A percentile compares a stretch with the other conserved stretches of the same genome.
Evolutionary conservation across 2,113 vertebrate species (phyloP).

Genomic region (Alces alces): DNA sequence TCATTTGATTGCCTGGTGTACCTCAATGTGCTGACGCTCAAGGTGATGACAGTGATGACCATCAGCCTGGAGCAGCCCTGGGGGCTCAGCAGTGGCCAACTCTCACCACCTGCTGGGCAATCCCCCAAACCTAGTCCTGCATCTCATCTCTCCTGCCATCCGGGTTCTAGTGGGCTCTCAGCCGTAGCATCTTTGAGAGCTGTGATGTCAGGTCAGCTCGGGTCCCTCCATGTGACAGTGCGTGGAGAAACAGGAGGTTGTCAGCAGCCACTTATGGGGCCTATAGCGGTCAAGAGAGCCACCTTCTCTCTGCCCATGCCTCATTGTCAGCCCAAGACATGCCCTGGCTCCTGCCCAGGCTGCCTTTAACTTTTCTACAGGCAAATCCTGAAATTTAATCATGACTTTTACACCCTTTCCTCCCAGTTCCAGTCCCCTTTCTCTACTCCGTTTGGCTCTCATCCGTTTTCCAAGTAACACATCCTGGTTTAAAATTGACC

Average conservation of each 20-base stretch:
- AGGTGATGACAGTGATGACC: neutral
- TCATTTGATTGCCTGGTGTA: neutral
- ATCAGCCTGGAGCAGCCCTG: neutral
- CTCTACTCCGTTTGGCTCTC: neutral
- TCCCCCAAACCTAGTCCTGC: neutral
- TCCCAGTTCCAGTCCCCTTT: neutral
- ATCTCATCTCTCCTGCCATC: neutral
- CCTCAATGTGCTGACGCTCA: neutral
- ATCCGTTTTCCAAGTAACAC: neutral
- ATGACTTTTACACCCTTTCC: neutral
- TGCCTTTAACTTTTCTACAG: neutral
- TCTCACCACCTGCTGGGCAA: neutral
- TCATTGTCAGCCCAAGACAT: neutral
- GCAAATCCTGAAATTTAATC: neutral
- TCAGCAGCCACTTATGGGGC: slow-evolving; percentile 44
- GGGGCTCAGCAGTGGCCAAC: neutral
- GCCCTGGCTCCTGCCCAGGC: neutral
- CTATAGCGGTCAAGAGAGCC: neutral
- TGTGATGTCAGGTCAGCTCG: neutral
- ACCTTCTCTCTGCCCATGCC: neutral
- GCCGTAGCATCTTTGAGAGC: neutral
- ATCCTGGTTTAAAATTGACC: neutral
- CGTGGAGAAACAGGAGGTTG: neutral
- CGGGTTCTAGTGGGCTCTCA: neutral
- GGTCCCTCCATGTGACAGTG: neutral